A percentile compares a stretch with the other conserved stretches of the same genome.
Evolutionary conservation across 2,888 invertebrate genomes (phyloP).

Genomic region (Azorinus chamasolen): DNA sequence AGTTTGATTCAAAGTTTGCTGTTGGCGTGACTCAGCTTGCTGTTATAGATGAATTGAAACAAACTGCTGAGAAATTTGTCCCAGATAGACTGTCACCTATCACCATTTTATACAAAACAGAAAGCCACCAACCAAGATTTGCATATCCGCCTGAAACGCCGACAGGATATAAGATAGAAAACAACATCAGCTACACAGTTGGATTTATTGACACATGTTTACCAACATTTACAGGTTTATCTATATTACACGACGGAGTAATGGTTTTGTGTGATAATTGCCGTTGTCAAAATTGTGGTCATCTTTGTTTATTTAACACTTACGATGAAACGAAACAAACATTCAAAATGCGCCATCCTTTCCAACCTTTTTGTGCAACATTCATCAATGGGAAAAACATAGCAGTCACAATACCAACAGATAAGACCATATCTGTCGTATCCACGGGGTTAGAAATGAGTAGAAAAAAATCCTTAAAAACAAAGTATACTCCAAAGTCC

Average conservation of each 20-base stretch:
- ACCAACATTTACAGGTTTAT: not conserved
- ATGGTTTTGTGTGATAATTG: conserved; percentile 10
- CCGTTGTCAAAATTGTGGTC: not conserved
- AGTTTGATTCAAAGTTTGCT: no score
- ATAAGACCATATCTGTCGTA: conserved; percentile 1
- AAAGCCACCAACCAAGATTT: no score
- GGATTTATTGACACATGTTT: not conserved
- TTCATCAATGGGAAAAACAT: not conserved
- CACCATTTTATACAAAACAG: no score
- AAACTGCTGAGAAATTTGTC: no score
- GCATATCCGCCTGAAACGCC: no score
- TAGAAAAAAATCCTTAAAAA: not conserved
- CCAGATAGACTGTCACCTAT: no score
- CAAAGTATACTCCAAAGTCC: not conserved
- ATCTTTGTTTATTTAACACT: not conserved
- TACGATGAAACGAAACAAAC: not conserved
- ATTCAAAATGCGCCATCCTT: conserved; percentile 9
- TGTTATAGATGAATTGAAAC: no score
- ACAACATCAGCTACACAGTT: not conserved
- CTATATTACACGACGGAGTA: not conserved
- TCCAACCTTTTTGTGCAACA: conserved; percentile 2
- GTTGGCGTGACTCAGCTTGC: no score
- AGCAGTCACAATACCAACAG: conserved; percentile 4
- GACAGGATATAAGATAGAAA: not conserved
- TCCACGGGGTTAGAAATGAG: not conserved